A percentile compares a stretch with the other conserved stretches of the same genome.
Conservation (phyloP, 2,888 invertebrate genomes). For the Gonocerus acuteangulatus region DNA sequence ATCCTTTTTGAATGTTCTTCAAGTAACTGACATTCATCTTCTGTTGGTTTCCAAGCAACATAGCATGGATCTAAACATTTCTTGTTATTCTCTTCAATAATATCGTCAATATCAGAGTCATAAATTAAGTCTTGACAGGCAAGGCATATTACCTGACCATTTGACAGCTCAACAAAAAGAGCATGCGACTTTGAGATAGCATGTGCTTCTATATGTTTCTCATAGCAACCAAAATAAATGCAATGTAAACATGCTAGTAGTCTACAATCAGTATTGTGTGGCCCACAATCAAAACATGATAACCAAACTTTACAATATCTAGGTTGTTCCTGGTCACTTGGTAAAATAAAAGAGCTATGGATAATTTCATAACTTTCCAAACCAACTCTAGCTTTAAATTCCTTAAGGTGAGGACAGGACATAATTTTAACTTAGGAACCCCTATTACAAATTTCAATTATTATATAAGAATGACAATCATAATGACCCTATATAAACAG, state of each 20-base stretch:
- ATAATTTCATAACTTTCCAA: conserved; percentile 67
- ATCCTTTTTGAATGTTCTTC: conserved; percentile 19
- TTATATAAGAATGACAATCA: no score
- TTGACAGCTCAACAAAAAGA: conserved; percentile 75
- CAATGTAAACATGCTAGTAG: conserved; percentile 82
- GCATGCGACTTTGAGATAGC: conserved; percentile 71
- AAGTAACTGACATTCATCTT: conserved; percentile 3
- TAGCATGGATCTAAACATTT: not conserved
- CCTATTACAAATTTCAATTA: no score
- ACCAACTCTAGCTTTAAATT: conserved; percentile 70
- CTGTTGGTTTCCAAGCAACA: conserved; percentile 11
- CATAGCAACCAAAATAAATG: conserved; percentile 86
- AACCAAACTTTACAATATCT: conserved; percentile 5
- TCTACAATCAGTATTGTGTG: conserved; percentile 69
- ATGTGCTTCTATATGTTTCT: conserved; percentile 78
- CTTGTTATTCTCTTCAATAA: conserved; percentile 11
- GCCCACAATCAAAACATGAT: conserved; percentile 70
- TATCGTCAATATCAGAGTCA: conserved; percentile 46
- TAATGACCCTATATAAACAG: no score
- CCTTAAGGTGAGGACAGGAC: conserved; percentile 71
- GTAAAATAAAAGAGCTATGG: conserved; percentile 78
- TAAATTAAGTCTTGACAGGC: conserved; percentile 81
- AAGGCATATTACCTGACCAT: conserved; percentile 83
- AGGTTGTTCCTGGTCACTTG: conserved; percentile 46
- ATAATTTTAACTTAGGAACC: conserved; percentile 46